A percentile compares a stretch with the other conserved stretches of the same genome.
phyloP scores from a whole-genome alignment of 2,797 vertebrate genomes.

The Darevskia nairensis region DNA sequence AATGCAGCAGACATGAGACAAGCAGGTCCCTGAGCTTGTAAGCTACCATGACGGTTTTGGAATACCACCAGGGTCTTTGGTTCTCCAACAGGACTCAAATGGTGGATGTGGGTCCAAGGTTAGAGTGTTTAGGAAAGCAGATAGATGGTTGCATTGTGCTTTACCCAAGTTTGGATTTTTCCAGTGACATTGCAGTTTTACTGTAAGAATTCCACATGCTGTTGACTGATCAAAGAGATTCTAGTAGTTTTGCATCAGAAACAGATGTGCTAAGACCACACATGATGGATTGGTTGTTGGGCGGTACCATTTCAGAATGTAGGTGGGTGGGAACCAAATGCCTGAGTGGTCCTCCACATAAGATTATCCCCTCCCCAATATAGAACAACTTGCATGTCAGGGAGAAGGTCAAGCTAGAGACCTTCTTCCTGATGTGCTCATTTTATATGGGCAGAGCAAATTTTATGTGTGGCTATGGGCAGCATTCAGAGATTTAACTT shows the following conservation, averaged over 20 bases:
- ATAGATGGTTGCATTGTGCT: background rate
- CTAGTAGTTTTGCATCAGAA: background rate
- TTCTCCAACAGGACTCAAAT: background rate
- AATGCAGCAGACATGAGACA: background rate
- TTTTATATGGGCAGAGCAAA: background rate
- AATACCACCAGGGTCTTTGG: background rate
- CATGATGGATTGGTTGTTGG: background rate
- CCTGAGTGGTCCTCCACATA: background rate
- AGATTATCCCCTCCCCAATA: background rate
- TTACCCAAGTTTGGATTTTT: background rate
- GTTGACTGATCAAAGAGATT: background rate
- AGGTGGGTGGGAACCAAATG: background rate
- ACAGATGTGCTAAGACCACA: constrained; percentile 1
- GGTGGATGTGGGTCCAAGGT: background rate
- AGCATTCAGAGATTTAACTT: background rate
- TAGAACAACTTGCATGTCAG: background rate
- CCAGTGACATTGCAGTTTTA: background rate
- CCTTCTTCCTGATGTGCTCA: background rate
- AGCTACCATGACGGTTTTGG: background rate
- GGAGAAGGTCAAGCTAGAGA: background rate
- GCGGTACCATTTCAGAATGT: background rate
- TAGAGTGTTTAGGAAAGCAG: background rate
- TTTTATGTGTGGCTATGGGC: background rate
- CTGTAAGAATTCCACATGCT: background rate
- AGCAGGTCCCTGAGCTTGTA: background rate